Percentiles rank a stretch among this genome's conserved stretches.
phyloP scores from a whole-genome alignment of 2,113 vertebrate species.

The Onychorhynchus coronatus region DNA sequence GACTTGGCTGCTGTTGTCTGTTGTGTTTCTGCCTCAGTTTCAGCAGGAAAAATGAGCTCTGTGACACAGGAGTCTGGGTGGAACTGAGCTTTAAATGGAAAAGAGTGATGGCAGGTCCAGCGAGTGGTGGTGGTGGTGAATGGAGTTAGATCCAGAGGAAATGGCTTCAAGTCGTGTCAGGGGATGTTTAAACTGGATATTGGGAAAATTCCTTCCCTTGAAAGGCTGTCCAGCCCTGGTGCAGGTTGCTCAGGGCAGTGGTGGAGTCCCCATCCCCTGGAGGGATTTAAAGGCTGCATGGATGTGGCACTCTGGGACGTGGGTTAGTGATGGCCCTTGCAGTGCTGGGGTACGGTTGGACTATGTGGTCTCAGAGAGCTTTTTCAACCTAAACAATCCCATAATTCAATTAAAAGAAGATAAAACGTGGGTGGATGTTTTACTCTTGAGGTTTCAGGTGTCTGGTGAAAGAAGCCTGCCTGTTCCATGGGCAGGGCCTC shows the following conservation, averaged over 20 bases:
- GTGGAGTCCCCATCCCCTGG: not conserved
- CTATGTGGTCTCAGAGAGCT: not conserved
- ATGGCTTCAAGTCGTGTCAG: not conserved
- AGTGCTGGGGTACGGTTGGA: not conserved
- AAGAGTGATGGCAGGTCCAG: no score
- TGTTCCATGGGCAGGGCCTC: accelerated
- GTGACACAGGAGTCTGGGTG: not conserved
- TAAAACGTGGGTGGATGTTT: accelerated
- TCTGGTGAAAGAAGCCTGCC: not conserved
- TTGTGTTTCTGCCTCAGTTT: not conserved
- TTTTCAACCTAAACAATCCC: not conserved
- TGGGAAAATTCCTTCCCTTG: not conserved
- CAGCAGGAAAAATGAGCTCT: not conserved
- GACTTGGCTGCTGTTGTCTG: not conserved
- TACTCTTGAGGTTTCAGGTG: not conserved
- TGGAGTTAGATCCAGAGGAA: not conserved
- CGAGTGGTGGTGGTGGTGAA: not conserved
- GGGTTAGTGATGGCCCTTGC: not conserved
- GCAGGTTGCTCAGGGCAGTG: not conserved
- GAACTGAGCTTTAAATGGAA: not conserved
- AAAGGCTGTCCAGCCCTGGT: not conserved
- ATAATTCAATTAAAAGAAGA: not conserved
- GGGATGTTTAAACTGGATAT: not conserved
- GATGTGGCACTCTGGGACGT: not conserved
- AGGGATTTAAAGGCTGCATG: not conserved